Conservation (phyloP, 2,888 invertebrate genomes). For the Tetrapedia diversipes region DNA sequence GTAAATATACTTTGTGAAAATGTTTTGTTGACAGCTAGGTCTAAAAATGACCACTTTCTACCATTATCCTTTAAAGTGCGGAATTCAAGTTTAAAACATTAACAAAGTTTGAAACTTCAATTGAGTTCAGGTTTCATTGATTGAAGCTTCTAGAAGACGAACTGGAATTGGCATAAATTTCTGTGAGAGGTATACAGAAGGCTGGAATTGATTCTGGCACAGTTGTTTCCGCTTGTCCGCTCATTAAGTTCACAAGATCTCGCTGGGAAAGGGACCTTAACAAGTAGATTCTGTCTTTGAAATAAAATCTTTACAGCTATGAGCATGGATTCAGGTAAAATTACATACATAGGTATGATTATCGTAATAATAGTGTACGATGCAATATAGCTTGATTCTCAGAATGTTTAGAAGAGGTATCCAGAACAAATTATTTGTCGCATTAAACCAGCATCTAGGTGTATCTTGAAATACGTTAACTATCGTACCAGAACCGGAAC, state of each 20-base stretch:
- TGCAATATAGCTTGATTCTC: neutral
- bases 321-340: neutral
- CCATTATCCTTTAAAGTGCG: too few relatives aligned
- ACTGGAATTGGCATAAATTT: slow-evolving; percentile 16
- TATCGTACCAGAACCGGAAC: neutral
- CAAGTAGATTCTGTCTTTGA: slow-evolving; percentile 45
- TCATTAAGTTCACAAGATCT: slow-evolving; percentile 70
- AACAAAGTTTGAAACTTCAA: neutral
- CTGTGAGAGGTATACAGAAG: slow-evolving; percentile 1
- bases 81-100: neutral
- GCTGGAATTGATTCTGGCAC: slow-evolving; percentile 38
- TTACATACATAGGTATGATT: neutral
- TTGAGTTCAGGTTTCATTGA: neutral
- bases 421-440: neutral
- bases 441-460: neutral
- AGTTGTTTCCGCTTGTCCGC: slow-evolving; percentile 71
- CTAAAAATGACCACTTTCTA: too few relatives aligned
- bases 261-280: slow-evolving; percentile 61
- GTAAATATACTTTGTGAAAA: too few relatives aligned
- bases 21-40: too few relatives aligned
- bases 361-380: neutral
- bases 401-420: neutral
- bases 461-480: neutral
- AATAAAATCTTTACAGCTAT: slow-evolving; percentile 34
- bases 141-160: neutral